Percentiles rank a stretch among this genome's conserved stretches.
Conservation (phyloP, 2,113 vertebrate genomes). For the Otocyon megalotis region DNA sequence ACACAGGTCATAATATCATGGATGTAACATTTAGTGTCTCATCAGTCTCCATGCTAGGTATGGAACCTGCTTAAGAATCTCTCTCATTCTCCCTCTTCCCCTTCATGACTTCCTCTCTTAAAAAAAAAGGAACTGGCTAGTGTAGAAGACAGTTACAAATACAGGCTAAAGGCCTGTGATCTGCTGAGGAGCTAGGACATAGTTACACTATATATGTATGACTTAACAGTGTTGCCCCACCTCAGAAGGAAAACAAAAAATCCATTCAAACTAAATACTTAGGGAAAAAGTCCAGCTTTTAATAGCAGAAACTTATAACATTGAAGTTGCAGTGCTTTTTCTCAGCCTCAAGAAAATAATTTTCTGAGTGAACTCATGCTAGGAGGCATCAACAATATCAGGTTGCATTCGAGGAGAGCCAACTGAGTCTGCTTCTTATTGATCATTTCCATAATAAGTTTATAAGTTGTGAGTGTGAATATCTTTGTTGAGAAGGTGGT, state of each 20-base stretch:
- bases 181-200: background rate
- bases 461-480: conserved; percentile 81
- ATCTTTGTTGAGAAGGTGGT: conserved; percentile 82
- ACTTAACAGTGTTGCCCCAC: background rate
- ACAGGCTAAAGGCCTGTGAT: background rate
- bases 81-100: too few species aligned
- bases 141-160: background rate
- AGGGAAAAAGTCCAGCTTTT: conserved; percentile 83
- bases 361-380: conserved; percentile 78
- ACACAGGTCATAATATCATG: too few species aligned
- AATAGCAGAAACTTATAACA: conserved; percentile 75
- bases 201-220: background rate
- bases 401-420: conserved; percentile 83
- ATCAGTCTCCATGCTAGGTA: too few species aligned
- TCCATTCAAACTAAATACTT: background rate
- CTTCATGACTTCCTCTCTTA: too few species aligned
- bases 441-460: conserved; percentile 88
- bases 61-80: too few species aligned
- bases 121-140: too few species aligned
- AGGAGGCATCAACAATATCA: conserved; percentile 75
- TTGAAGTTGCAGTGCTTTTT: too few species aligned
- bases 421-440: conserved; percentile 79
- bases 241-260: background rate
- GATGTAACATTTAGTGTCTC: too few species aligned
- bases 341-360: too few species aligned